These are phyloP conservation scores for Pristionchus fissidentatus DNA, from an alignment of 2,888 invertebrate species.

Conservation along the genomic window DNA sequence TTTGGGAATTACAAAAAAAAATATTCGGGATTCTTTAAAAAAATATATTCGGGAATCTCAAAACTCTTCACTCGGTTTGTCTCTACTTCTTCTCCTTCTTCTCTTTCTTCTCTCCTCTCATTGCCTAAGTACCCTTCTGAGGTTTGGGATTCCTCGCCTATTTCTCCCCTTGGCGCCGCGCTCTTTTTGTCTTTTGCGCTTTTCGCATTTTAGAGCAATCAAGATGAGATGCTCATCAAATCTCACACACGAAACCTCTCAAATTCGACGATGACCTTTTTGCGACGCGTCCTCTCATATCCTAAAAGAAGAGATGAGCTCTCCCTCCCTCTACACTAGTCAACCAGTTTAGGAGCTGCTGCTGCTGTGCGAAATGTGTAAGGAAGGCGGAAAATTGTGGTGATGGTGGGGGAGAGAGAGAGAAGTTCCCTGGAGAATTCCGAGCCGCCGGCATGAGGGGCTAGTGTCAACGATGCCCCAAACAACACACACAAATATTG, in stretches of 20 bases:
- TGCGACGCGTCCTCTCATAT: no score
- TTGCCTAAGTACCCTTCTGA: conserved; percentile 46
- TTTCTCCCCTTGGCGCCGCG: conserved; percentile 4
- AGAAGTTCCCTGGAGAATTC: conserved; percentile 17
- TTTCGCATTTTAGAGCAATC: background rate
- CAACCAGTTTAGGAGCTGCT: conserved; percentile 36
- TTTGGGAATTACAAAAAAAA: background rate
- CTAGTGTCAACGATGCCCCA: conserved; percentile 37
- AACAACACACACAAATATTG: background rate
- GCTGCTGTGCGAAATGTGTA: no score
- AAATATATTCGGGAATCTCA: background rate
- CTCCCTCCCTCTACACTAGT: no score
- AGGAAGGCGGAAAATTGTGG: conserved; percentile 40
- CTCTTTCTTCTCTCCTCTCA: background rate
- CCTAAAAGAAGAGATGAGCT: no score
- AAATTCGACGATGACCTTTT: no score
- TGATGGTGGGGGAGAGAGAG: conserved; percentile 22
- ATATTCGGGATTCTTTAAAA: background rate
- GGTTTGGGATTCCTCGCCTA: conserved; percentile 24
- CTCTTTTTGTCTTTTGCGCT: background rate
- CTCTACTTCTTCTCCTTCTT: background rate
- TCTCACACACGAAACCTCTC: background rate
- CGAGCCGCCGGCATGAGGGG: conserved; percentile 11
- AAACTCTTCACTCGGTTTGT: background rate
- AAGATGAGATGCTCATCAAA: background rate